A percentile compares a stretch with the other conserved stretches of the same genome.
Evolutionary conservation across 2,888 invertebrate genomes (phyloP).

Genomic region (Formica aserva): DNA sequence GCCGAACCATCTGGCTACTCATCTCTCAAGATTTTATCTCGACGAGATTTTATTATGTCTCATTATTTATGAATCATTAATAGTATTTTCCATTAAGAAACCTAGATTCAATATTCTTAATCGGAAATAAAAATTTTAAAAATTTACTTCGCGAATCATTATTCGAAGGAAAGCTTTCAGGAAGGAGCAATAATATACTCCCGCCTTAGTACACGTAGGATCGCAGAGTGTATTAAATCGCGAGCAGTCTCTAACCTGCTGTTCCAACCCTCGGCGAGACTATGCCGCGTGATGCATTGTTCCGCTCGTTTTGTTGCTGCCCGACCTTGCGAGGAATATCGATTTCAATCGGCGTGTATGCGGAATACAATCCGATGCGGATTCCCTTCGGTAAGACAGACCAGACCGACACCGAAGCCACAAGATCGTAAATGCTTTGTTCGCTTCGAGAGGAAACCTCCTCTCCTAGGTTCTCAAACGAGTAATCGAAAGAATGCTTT

Average conservation of each 20-base stretch:
- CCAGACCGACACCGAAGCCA: slow-evolving; percentile 47
- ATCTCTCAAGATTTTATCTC: slow-evolving; percentile 7
- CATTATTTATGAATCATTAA: slow-evolving; percentile 10
- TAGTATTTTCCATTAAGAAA: not conserved
- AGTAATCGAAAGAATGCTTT: slow-evolving; percentile 29
- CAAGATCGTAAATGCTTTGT: slow-evolving; percentile 47
- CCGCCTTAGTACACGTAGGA: slow-evolving; percentile 15
- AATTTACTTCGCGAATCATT: not conserved
- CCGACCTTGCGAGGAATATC: slow-evolving; percentile 80
- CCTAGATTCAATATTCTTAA: not conserved
- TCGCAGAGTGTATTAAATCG: slow-evolving; percentile 69
- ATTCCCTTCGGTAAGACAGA: slow-evolving; percentile 71
- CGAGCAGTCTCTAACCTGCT: slow-evolving; percentile 73
- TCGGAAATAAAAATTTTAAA: not conserved
- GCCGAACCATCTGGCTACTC: slow-evolving; percentile 9
- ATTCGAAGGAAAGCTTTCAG: not conserved
- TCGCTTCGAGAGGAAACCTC: slow-evolving; percentile 22
- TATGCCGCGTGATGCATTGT: slow-evolving; percentile 77
- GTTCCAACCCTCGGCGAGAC: slow-evolving; percentile 66
- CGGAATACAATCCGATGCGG: slow-evolving; percentile 79
- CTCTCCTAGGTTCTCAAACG: slow-evolving; percentile 21
- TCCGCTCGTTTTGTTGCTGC: slow-evolving; percentile 77
- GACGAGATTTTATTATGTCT: slow-evolving; percentile 49
- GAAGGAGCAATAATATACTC: not conserved
- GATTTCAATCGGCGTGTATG: slow-evolving; percentile 81